Evolutionary conservation across 2,113 vertebrate species (phyloP), one percentile per base, ranked within the genome.

Genomic region (Phainopepla nitens): DNA sequence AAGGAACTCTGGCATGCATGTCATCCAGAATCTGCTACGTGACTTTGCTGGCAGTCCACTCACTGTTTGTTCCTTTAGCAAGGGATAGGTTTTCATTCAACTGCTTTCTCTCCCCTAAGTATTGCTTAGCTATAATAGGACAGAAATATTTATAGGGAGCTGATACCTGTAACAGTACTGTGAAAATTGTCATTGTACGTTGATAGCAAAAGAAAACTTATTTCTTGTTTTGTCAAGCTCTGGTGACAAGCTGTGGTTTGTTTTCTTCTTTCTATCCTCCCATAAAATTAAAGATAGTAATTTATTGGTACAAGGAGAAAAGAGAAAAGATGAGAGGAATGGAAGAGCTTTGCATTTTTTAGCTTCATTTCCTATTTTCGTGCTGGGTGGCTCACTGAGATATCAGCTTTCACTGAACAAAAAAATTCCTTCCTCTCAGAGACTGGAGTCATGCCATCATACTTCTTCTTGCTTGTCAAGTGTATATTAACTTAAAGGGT

Each of bases 391-490:
- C 45, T 96, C 84, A 87, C 84, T 64, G 72, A 53, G 41, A 47
- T 93, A 94, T 41, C 87, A 78, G 36, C 50, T 94, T 93, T 91
- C 81, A 73, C 42, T 80, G 92, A 91, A 91, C 53, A 89, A 94
- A 93, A 95, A 83, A 76, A 83, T 44, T 87, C 68, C 41, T 87
- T 80, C 64, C 77, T 91, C 69, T 87, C 36, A 89, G 60, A 95
- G 77, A 53, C 69, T 91, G 87, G 69, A 91, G 58, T 78, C 82
- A 41, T 91, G 84, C 85, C 84, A 91, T 93, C 41, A 2, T 65
- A 49, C 69, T 93, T 92, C 69, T 89, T 77, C 65, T 94, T 89
- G 50, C 85, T 87, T 95, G 94, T 89, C 92, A 93, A 89, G 90
- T 53, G 69, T 95, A 20, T 94, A 94, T 94, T 94, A 89, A 91